phyloP scores from a whole-genome alignment of 2,797 vertebrate species.

The Acanthurus tractus region DNA sequence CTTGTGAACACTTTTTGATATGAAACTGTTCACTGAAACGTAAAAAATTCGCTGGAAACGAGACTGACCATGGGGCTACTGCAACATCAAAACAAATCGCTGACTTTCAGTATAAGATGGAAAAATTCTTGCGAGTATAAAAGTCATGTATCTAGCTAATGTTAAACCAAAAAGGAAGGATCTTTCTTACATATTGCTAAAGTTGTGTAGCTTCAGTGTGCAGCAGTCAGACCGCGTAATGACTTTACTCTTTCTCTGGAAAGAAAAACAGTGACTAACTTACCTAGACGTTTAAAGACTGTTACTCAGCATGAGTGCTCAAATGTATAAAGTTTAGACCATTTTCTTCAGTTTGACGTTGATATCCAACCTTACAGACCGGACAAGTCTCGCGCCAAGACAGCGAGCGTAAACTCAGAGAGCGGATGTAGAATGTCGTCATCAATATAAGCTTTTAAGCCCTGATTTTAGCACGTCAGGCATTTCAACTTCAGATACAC shows the following conservation, averaged over 20 bases:
- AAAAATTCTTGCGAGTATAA: background rate
- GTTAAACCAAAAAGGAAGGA: background rate
- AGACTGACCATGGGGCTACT: background rate
- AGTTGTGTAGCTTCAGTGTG: slow-evolving; percentile 11
- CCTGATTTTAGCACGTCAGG: slow-evolving; percentile 42
- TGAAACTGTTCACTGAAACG: background rate
- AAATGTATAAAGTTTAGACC: background rate
- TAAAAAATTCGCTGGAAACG: background rate
- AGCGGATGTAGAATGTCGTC: slow-evolving; percentile 64
- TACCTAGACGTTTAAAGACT: background rate
- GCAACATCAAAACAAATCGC: too few species aligned
- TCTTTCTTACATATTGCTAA: background rate
- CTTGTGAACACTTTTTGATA: background rate
- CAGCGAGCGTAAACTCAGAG: slow-evolving; percentile 7
- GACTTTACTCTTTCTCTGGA: fast-evolving
- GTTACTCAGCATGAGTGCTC: background rate
- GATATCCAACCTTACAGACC: background rate
- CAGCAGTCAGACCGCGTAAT: background rate
- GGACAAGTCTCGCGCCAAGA: slow-evolving; percentile 74
- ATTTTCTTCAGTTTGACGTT: fast-evolving
- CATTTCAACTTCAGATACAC: fast-evolving
- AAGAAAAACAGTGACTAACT: background rate
- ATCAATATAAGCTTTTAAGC: fast-evolving
- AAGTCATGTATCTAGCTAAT: background rate
- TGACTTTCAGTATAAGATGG: background rate